Conservation (phyloP, 2,888 invertebrate species). For the Tribolium freemani region DNA sequence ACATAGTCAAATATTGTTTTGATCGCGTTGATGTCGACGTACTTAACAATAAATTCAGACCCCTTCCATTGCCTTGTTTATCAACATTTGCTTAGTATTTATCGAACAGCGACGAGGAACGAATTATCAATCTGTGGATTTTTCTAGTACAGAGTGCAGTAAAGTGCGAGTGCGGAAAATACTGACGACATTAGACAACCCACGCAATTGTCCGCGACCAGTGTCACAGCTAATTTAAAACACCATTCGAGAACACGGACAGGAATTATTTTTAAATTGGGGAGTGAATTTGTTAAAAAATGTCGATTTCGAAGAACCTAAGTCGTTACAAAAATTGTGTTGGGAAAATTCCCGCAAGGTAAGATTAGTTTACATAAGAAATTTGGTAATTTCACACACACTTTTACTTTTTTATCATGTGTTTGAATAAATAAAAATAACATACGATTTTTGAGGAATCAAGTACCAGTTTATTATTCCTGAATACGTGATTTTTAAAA, state of each 20-base stretch:
- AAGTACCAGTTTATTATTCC: too few relatives aligned
- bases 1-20: too few relatives aligned
- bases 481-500: too few relatives aligned
- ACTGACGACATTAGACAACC: background rate
- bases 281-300: background rate
- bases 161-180: background rate
- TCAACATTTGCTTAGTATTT: background rate
- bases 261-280: background rate
- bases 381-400: too few relatives aligned
- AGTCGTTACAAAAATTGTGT: background rate
- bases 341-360: background rate
- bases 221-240: background rate
- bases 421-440: too few relatives aligned
- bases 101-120: background rate
- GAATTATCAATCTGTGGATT: background rate
- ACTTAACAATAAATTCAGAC: background rate
- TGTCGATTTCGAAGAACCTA: background rate
- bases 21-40: too few relatives aligned
- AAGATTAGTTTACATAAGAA: background rate
- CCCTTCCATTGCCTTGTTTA: background rate
- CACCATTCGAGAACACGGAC: background rate
- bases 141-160: background rate
- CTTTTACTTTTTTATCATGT: too few relatives aligned
- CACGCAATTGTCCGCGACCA: background rate
- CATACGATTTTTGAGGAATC: too few relatives aligned